phyloP scores from a whole-genome alignment of 2,888 invertebrate species.

The Drosophila birchii region DNA sequence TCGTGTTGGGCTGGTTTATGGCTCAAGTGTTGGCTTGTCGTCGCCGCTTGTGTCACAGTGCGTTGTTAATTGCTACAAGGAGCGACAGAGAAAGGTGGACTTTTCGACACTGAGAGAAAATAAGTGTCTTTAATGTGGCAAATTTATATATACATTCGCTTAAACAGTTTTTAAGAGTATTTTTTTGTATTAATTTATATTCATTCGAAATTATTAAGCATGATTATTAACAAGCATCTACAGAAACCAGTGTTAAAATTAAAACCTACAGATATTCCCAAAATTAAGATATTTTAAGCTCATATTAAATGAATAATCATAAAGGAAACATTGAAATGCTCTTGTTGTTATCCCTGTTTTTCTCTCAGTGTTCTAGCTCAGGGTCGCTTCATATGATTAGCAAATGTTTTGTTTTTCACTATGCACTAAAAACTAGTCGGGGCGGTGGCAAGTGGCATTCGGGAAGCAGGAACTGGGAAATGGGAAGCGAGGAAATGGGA shows the following conservation, averaged over 20 bases:
- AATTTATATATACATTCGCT: no score
- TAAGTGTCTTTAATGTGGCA: not conserved
- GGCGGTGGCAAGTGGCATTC: constrained; percentile 11
- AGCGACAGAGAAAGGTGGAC: constrained; percentile 17
- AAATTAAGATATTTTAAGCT: not conserved
- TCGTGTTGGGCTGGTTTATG: constrained; percentile 70
- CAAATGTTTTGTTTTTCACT: constrained; percentile 80
- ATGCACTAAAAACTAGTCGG: constrained; percentile 68
- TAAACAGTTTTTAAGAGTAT: no score
- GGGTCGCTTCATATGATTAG: constrained; percentile 70
- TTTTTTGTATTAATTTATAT: no score
- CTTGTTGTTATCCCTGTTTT: not conserved
- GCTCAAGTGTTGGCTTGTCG: constrained; percentile 67
- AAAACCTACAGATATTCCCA: not conserved
- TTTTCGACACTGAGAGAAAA: constrained; percentile 16
- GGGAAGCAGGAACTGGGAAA: constrained; percentile 36
- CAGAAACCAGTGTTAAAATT: not conserved
- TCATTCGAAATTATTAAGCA: no score
- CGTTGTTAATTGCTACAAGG: constrained; percentile 69
- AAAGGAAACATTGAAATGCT: not conserved
- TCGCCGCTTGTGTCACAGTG: constrained; percentile 63
- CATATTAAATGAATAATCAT: no score
- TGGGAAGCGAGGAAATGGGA: constrained; percentile 21
- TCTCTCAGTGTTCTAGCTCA: constrained; percentile 18
- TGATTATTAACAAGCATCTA: no score